Conservation (phyloP, 2,888 invertebrate genomes). For the Nomada hirtipes region DNA sequence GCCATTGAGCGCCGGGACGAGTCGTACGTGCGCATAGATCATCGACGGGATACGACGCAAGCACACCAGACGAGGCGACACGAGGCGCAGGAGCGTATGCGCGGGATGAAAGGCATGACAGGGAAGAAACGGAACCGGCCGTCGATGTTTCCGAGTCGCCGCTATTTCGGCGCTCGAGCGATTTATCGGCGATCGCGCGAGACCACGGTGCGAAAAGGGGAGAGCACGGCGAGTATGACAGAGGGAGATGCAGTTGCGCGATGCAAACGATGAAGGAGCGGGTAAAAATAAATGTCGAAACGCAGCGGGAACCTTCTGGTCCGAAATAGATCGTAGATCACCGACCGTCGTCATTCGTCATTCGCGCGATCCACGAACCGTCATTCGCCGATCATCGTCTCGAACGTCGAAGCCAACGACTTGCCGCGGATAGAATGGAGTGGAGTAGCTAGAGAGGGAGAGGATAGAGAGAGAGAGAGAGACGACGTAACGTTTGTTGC, state of each 20-base stretch:
- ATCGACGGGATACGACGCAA: conserved; percentile 23
- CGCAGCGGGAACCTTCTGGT: conserved; percentile 62
- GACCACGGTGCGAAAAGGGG: neutral
- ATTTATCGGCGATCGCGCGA: conserved; percentile 6
- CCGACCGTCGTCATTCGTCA: conserved; percentile 52
- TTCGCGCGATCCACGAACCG: conserved; percentile 43
- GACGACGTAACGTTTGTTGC: conserved; percentile 77
- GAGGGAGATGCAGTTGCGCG: neutral
- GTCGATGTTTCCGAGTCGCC: conserved; percentile 11
- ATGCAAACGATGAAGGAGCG: neutral
- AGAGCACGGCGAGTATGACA: neutral
- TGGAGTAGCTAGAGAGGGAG: neutral
- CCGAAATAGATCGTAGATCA: conserved; percentile 76
- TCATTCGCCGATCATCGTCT: conserved; percentile 56
- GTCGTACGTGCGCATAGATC: conserved; percentile 45
- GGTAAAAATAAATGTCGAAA: conserved; percentile 69
- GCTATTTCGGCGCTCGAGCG: conserved; percentile 20
- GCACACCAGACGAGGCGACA: neutral
- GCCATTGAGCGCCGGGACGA: conserved; percentile 57
- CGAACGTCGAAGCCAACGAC: conserved; percentile 78
- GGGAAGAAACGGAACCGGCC: neutral
- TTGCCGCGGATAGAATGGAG: conserved; percentile 70
- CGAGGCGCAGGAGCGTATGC: neutral
- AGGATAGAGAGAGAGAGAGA: conserved; percentile 53
- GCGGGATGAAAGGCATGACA: neutral